Base-by-base conservation (phyloP, 2,113 vertebrate species). In the Sitta europaea region DNA sequence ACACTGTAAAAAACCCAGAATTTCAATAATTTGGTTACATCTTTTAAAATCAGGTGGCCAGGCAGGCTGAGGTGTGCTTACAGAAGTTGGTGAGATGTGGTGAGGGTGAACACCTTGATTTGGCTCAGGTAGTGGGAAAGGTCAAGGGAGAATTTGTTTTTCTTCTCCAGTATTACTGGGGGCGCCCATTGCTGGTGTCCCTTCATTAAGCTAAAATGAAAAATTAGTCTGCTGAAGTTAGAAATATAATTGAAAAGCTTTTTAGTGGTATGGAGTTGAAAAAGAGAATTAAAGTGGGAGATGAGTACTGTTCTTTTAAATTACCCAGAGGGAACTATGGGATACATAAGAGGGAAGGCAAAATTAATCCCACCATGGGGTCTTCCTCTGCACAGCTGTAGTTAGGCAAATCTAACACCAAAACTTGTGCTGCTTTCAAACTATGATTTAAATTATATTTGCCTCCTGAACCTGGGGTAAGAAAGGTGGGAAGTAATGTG, bases 161-260 rank as follows among this genome's bases (percentile, higher is more conserved):
- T 43, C 14, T 10, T 70, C 31, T 78, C 1, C 20, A 29, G 10
- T 54, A 10, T 42, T 27, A 28, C 13, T 0, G 6, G 2, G 1
- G 10, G 1, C 23, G 28, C 11, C 6, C 2, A 4, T 53, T 62
- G 1, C 12, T 55, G 45, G 7, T 45, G 57, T 87, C 93, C 23
- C n/a, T 74, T 66, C 38, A 38, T 58, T 50, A 75, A 28, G 14
- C 18, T 48, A 29, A 68, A 48, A 62, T 55, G 23, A 62, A 3
- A 65, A 73, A n/a, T 70, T 25, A 58, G 14, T 63, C 47, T 63
- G 14, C 35, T 68, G n/a, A 78, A 63, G 5, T 35, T 28, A 45
- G 23, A 88, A 85, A 67, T 42, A 13, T 0, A n/a, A 22, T 40
- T 68, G 35, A 23, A 24, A 76, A 31, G 10, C 38, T 45, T 66